A percentile compares a stretch with the other conserved stretches of the same genome.
Conservation (phyloP, 2,888 invertebrate genomes). For the Himalopsyche anomala region DNA sequence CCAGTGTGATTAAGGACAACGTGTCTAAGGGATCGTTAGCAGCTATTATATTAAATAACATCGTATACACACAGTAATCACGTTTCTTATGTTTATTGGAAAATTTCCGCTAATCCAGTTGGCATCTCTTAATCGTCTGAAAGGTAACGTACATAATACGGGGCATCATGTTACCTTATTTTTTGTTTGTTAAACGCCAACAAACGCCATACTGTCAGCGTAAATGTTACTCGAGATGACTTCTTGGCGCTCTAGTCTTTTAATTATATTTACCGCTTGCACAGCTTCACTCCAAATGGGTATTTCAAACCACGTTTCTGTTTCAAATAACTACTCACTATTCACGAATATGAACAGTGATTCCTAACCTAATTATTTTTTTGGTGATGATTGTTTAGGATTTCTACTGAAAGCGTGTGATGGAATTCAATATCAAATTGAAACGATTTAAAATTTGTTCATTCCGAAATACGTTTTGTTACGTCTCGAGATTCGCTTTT, state of each 20-base stretch:
- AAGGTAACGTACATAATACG: neutral
- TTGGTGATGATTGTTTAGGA: too few relatives aligned
- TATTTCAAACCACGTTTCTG: neutral
- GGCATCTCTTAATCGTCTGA: neutral
- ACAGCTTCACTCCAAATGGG: neutral
- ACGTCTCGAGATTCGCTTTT: too few relatives aligned
- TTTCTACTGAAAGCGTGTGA: too few relatives aligned
- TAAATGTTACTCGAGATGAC: slow-evolving; percentile 2
- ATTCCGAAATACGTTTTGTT: too few relatives aligned
- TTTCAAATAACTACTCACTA: neutral
- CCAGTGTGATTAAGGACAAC: neutral
- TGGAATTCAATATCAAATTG: too few relatives aligned
- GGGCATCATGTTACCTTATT: neutral
- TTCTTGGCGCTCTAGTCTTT: slow-evolving; percentile 4
- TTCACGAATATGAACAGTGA: neutral
- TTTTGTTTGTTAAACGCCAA: neutral
- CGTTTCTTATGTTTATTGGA: neutral
- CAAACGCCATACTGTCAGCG: slow-evolving; percentile 19
- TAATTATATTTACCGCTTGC: slow-evolving; percentile 20
- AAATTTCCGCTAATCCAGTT: neutral
- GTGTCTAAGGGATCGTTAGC: neutral
- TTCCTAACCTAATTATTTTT: too few relatives aligned
- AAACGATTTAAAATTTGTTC: too few relatives aligned
- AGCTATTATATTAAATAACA: neutral
- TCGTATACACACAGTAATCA: neutral